These are phyloP conservation scores for Enteromius afrohamiltoni DNA, from an alignment of 2,797 vertebrate genomes.

Conservation along the genomic window DNA sequence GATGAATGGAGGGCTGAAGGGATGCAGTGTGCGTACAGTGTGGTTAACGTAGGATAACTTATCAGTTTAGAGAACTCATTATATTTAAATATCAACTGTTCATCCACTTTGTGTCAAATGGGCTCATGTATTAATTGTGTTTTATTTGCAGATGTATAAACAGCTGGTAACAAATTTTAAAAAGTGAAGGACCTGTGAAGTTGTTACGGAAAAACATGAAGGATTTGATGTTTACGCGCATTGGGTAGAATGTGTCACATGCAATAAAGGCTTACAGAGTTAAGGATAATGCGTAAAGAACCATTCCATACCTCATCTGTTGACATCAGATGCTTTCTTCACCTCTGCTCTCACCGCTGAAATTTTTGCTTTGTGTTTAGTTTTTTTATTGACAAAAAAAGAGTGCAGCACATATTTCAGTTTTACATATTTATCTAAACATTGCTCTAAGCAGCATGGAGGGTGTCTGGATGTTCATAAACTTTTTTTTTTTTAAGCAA, in stretches of 20 bases:
- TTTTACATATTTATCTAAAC: background rate
- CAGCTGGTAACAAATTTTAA: background rate
- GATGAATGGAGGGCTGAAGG: conserved; percentile 21
- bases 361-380: background rate
- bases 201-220: background rate
- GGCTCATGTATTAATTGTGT: background rate
- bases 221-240: background rate
- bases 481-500: too few relatives aligned
- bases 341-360: background rate
- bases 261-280: background rate
- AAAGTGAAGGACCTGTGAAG: background rate
- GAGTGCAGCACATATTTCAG: background rate
- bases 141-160: background rate
- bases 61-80: background rate
- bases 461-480: background rate
- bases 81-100: background rate
- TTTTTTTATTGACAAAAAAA: background rate
- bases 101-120: background rate
- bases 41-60: background rate
- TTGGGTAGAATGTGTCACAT: background rate
- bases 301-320: background rate
- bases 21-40: background rate
- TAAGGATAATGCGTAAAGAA: background rate
- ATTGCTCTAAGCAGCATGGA: background rate
- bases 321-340: background rate